Evolutionary conservation across 2,888 invertebrate genomes (phyloP).

Genomic region (Caenorhabditis becei): DNA sequence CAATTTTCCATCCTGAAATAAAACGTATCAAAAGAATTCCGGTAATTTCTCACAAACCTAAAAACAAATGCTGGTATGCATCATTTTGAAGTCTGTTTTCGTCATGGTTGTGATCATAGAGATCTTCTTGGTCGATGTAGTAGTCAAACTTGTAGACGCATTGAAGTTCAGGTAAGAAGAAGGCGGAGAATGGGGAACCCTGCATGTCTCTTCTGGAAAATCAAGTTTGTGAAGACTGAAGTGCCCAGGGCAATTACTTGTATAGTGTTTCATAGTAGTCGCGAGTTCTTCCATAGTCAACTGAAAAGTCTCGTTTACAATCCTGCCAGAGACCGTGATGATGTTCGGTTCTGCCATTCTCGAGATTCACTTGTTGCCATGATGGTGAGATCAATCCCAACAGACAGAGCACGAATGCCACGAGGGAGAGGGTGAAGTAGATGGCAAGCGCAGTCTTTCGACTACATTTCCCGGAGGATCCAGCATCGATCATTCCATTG

Average conservation of each 20-base stretch:
- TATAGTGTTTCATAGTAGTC: constrained; percentile 80
- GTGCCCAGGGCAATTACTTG: constrained; percentile 53
- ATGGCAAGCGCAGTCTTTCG: constrained; percentile 69
- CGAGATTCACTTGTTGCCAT: constrained; percentile 80
- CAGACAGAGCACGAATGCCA: constrained; percentile 76
- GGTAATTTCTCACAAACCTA: constrained; percentile 67
- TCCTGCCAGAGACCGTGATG: constrained; percentile 81
- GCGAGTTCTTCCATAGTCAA: constrained; percentile 78
- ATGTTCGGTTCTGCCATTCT: constrained; percentile 81
- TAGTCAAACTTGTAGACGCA: constrained; percentile 81
- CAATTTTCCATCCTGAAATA: constrained; percentile 79
- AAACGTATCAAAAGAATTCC: neutral
- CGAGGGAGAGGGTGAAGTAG: constrained; percentile 75
- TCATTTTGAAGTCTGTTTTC: constrained; percentile 80
- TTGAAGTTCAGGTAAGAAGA: constrained; percentile 78
- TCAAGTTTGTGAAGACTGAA: constrained; percentile 2
- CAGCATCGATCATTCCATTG: constrained; percentile 67
- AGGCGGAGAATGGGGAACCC: constrained; percentile 79
- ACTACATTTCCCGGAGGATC: constrained; percentile 62
- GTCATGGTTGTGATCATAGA: constrained; percentile 81
- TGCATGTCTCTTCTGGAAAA: constrained; percentile 75
- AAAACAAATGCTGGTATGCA: constrained; percentile 80
- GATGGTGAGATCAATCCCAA: constrained; percentile 77
- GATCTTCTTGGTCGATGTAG: constrained; percentile 80
- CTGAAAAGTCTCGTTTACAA: constrained; percentile 81